Evolutionary conservation across 2,113 vertebrate species (phyloP).

Genomic region (Erythrolamprus reginae): DNA sequence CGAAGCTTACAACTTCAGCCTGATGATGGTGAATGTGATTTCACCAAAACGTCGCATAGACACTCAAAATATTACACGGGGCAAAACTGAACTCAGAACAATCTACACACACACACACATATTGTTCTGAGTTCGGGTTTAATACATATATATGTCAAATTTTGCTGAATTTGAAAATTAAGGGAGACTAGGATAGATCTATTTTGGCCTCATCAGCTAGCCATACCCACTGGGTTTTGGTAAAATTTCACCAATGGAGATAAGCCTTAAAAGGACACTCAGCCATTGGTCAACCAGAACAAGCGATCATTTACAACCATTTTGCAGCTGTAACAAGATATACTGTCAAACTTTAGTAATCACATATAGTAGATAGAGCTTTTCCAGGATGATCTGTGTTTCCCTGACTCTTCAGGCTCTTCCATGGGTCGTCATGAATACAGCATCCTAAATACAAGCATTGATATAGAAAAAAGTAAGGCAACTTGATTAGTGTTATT

Average conservation of each 20-base stretch:
- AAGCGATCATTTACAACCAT: background rate
- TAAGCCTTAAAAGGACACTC: background rate
- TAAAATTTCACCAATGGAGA: background rate
- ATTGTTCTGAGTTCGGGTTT: too few relatives aligned
- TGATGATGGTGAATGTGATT: too few relatives aligned
- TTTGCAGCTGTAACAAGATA: background rate
- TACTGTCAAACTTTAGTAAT: background rate
- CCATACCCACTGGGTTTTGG: too few relatives aligned
- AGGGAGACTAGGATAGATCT: too few relatives aligned
- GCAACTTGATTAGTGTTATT: background rate
- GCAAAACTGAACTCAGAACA: too few relatives aligned
- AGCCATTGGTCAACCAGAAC: background rate
- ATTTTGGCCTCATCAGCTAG: too few relatives aligned
- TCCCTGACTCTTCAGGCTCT: background rate
- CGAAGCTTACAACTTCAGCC: too few relatives aligned
- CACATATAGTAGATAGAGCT: background rate
- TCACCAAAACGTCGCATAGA: too few relatives aligned
- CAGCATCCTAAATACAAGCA: background rate
- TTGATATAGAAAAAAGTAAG: background rate
- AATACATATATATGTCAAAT: too few relatives aligned
- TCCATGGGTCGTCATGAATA: background rate
- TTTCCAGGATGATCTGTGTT: background rate
- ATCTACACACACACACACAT: too few relatives aligned
- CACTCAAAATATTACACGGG: too few relatives aligned
- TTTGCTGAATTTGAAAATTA: too few relatives aligned